Conservation (phyloP, 1,140 invertebrate species). For the Chelonus insularis region DNA sequence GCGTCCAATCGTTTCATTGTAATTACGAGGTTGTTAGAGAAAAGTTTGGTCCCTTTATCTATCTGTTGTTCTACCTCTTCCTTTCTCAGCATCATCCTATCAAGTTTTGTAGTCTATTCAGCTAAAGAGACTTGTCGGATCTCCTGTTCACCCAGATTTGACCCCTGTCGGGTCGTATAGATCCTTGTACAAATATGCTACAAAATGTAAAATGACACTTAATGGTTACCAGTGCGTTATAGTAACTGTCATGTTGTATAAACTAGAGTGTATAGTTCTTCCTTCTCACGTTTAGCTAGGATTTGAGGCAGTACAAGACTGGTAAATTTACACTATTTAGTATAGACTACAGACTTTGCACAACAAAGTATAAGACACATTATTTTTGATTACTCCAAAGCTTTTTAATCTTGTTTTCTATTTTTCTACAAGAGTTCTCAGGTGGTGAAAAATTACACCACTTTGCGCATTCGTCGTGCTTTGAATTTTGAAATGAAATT, state of each 20-base stretch:
- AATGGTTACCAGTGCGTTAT: slow-evolving; percentile 12
- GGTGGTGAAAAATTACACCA: too few species aligned
- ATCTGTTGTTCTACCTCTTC: neutral
- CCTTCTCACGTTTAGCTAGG: neutral
- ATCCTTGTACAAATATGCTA: slow-evolving; percentile 13
- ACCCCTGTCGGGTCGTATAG: slow-evolving; percentile 14
- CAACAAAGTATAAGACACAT: too few species aligned
- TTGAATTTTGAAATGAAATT: too few species aligned
- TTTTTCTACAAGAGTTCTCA: too few species aligned
- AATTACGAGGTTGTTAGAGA: slow-evolving; percentile 26
- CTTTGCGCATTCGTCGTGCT: too few species aligned
- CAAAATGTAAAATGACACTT: slow-evolving; percentile 1
- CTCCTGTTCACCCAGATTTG: slow-evolving; percentile 15
- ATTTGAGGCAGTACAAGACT: neutral
- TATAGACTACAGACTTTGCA: too few species aligned
- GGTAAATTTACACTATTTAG: neutral
- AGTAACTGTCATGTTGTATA: slow-evolving; percentile 15
- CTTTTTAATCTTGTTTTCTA: too few species aligned
- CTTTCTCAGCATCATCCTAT: neutral
- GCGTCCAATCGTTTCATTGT: slow-evolving; percentile 14
- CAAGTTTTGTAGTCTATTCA: neutral
- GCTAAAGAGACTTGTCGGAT: neutral
- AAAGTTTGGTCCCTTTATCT: slow-evolving; percentile 2
- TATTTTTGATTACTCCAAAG: too few species aligned
- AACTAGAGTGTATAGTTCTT: neutral